phyloP scores from a whole-genome alignment of 1,140 invertebrate species.

The Vanessa tameamea region DNA sequence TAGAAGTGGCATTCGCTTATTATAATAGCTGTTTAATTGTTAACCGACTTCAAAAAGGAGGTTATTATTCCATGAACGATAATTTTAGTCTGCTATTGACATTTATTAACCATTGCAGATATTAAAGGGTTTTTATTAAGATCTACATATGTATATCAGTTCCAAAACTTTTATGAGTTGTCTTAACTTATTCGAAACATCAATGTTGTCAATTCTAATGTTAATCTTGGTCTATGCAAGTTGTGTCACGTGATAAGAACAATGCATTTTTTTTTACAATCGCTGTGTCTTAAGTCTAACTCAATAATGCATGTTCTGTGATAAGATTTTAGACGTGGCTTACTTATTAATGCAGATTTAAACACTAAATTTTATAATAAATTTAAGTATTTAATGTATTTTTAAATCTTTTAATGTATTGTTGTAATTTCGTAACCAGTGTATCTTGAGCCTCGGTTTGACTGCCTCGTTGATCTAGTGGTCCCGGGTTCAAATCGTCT shows the following conservation, averaged over 20 bases:
- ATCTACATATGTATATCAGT: no score
- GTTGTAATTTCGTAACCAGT: no score
- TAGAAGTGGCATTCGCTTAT: neutral
- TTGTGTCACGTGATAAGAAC: conserved; percentile 11
- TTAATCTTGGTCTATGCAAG: neutral
- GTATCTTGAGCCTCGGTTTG: no score
- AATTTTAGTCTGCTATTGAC: no score
- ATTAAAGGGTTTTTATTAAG: neutral
- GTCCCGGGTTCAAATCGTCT: no score
- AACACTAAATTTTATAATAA: neutral
- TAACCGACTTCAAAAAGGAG: no score
- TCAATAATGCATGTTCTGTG: conserved; percentile 20
- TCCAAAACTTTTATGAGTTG: neutral
- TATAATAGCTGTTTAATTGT: neutral
- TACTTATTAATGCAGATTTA: neutral
- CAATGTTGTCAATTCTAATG: neutral
- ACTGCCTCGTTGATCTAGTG: no score
- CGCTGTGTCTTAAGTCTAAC: conserved; percentile 1
- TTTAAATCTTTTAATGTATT: no score
- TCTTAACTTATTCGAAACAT: no score
- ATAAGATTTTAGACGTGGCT: conserved; percentile 7
- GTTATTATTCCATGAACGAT: no score
- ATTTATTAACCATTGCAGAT: neutral
- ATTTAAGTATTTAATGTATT: no score
- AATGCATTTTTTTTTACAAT: conserved; percentile 22